Evolutionary conservation across 2,797 vertebrate genomes (phyloP), one percentile per base, ranked within the genome.

Genomic region (Sebastes alutus): DNA sequence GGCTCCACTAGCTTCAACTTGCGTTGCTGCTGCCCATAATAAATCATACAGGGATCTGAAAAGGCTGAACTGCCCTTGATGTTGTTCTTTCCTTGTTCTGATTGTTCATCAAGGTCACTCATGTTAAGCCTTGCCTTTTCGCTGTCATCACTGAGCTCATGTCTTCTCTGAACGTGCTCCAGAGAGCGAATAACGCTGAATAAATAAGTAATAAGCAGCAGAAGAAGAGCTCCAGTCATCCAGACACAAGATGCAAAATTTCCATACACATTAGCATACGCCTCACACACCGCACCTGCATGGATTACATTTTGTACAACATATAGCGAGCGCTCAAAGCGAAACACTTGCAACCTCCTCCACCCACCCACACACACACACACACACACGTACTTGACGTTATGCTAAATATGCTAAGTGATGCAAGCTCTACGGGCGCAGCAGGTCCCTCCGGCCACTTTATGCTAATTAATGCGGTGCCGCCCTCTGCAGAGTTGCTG

Each of bases 401-500:
- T 63, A 81, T 81, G 64, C 87, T 87, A 88, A 91, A 91, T 92
- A 93, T 92, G 90, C 86, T 87, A 91, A 92, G 80, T 78, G 75
- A 90, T 89, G 89, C 90, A 65, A 82, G 83, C 85, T 82, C 64
- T 25, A 75, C 55, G 82, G 75, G 81, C 80, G 87, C 87, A 85
- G 81, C 87, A 80, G 87, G 88, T 94, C 93, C 93, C 94, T 90
- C 86, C 58, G 93, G 94, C 92, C 91, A 91, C 88, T 90, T 95
- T 89, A 94, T 92, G 88, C 87, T 96, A 95, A 96, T 96, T 95
- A 95, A 95, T 92, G 89, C 84, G 69, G 91, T 25, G 81, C 86
- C 89, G 88, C 93, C 94, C 96, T 94, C 94, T 84, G 92, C 93
- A 94, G 95, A 93, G 88, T 94, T 88, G 85, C 87, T 85, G 83